phyloP scores from a whole-genome alignment of 2,797 vertebrate species.

The Sardinella longiceps region DNA sequence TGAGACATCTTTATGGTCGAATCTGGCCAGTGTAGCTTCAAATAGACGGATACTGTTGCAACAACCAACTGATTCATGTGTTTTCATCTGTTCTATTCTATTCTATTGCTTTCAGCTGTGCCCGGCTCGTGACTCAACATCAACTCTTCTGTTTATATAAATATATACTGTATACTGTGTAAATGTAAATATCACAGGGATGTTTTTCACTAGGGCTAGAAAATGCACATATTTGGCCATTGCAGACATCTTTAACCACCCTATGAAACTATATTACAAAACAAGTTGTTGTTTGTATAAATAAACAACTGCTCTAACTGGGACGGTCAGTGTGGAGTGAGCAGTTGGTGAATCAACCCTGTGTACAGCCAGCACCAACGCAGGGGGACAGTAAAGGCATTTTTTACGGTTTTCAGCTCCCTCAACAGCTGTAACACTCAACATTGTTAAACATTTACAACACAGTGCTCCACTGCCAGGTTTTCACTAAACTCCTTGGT shows the following conservation, averaged over 20 bases:
- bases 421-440: slow-evolving; percentile 25
- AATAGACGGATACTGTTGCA: slow-evolving; percentile 26
- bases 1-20: slow-evolving; percentile 44
- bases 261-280: not conserved
- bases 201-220: not conserved
- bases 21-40: slow-evolving; percentile 28
- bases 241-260: not conserved
- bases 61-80: slow-evolving; percentile 28
- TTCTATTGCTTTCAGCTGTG: slow-evolving; percentile 33
- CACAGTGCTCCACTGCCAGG: not conserved
- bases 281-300: not conserved
- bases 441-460: slow-evolving; percentile 30
- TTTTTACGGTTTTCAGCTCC: slow-evolving; percentile 29
- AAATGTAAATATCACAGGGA: not conserved
- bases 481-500: slow-evolving; percentile 1
- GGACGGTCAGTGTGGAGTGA: not conserved
- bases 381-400: slow-evolving; percentile 56
- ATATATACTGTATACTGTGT: not conserved
- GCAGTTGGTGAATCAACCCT: slow-evolving; percentile 10
- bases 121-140: slow-evolving; percentile 13
- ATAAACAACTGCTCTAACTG: not conserved
- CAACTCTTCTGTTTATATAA: slow-evolving; percentile 5
- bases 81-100: slow-evolving; percentile 47
- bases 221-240: not conserved
- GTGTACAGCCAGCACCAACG: slow-evolving; percentile 43